phyloP scores from a whole-genome alignment of 1,140 invertebrate genomes.

The Latrodectus geometricus region DNA sequence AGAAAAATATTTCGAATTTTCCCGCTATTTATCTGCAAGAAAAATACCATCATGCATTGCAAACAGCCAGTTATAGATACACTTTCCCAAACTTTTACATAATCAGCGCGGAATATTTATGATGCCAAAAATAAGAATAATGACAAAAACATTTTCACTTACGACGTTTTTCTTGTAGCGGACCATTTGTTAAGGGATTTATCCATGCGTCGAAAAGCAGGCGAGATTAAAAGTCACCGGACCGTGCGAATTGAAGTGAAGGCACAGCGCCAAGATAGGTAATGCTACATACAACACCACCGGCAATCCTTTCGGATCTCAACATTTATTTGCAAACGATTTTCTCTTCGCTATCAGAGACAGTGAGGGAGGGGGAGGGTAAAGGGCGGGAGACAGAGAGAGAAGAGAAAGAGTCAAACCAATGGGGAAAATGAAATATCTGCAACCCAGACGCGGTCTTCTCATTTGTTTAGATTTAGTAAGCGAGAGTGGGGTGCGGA shows the following conservation, averaged over 20 bases:
- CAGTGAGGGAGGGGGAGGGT: slow-evolving; percentile 21
- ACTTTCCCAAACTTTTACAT: too few species aligned
- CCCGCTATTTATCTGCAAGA: too few species aligned
- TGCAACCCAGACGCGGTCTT: neutral
- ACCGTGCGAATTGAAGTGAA: neutral
- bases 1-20: too few species aligned
- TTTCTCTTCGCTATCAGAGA: neutral
- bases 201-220: slow-evolving; percentile 37
- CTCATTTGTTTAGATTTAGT: slow-evolving; percentile 58
- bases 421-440: slow-evolving; percentile 50
- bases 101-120: too few species aligned
- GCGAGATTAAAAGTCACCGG: neutral
- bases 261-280: neutral
- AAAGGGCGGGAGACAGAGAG: slow-evolving; percentile 1
- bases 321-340: slow-evolving; percentile 50
- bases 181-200: slow-evolving; percentile 44
- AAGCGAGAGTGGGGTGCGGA: neutral
- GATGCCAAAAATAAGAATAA: too few species aligned
- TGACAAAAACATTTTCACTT: slow-evolving; percentile 3
- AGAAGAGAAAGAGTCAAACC: neutral
- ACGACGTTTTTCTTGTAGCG: slow-evolving; percentile 42
- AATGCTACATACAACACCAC: slow-evolving; percentile 4
- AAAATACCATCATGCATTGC: too few species aligned
- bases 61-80: too few species aligned
- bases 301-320: slow-evolving; percentile 3